Evolutionary conservation across 1,140 invertebrate genomes (phyloP).

Genomic region (Platorchestia sp.): DNA sequence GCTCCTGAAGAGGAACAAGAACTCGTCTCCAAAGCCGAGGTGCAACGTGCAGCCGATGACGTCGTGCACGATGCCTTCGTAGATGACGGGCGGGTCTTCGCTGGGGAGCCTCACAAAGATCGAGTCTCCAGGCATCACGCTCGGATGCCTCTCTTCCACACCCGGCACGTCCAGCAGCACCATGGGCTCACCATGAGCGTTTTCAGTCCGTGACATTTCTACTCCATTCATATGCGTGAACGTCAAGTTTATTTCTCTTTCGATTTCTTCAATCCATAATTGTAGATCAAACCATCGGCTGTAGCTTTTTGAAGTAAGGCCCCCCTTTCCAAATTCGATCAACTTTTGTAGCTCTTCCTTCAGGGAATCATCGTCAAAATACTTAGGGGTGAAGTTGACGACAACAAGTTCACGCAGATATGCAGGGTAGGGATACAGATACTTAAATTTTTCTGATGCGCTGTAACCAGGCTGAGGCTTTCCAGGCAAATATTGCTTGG

Average conservation of each 20-base stretch:
- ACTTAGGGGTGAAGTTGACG: neutral
- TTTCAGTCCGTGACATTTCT: neutral
- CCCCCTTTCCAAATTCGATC: neutral
- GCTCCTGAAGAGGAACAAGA: neutral
- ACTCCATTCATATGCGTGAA: neutral
- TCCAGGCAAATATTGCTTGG: neutral
- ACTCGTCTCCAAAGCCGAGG: constrained; percentile 33
- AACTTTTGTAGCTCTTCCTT: neutral
- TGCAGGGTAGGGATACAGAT: neutral
- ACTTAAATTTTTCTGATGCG: neutral
- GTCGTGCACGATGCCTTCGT: constrained; percentile 34
- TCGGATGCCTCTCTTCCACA: neutral
- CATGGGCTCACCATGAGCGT: neutral
- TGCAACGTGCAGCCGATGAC: neutral
- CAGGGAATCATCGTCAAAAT: neutral
- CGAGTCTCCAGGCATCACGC: neutral
- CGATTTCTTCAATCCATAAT: constrained; percentile 43
- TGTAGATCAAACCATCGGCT: neutral
- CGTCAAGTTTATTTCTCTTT: neutral
- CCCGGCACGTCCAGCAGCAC: neutral
- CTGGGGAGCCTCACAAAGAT: constrained; percentile 7
- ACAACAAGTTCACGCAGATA: constrained; percentile 19
- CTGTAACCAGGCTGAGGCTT: neutral
- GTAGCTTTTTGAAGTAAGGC: neutral
- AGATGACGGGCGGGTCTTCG: neutral